Evolutionary conservation across 2,113 vertebrate genomes (phyloP), one percentile per base, ranked within the genome.

Genomic region (Spea bombifrons): DNA sequence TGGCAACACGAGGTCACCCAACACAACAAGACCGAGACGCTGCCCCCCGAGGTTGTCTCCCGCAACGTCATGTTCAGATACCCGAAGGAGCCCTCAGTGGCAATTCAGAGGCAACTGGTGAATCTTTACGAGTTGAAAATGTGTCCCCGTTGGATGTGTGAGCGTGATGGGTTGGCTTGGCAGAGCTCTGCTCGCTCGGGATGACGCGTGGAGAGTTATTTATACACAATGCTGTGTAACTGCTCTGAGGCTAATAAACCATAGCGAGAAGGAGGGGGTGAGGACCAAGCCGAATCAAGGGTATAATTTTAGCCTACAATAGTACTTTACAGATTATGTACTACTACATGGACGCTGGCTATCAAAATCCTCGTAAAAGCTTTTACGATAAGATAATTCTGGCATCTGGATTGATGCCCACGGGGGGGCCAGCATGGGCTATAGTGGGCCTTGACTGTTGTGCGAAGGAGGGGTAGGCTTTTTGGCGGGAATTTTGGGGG

Each of bases 151-250:
- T 45, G 8, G 30, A 16, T 44, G 64, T 66, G 53, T 45, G 67
- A 63, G 57, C 64, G 57, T 44, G 55, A 49, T 47, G 48, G 47
- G 45, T 53, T 30, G 66, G 67, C 67, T 64, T 44, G 7, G 44
- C 16, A 45, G 17, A 66, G 74, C 12, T 64, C 59, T 49, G 73
- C 46, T 13, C 47, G 30, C 30, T 30, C 50, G 46, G 49, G 7
- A 53, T 76, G 75, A 76, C 75, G 65, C 44, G 75, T 5, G 57
- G 30, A 3, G 66, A 63, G 47, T 59, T 78, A 71, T 78, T 71
- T 64, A n/a, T 71, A 71, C 67, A 17, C 67, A 73, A 59, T 73
- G 71, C 69, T 7, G 43, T 43, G 71, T 45, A n/a, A 47, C 55
- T 44, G 75, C 76, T 52, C 30, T n/a, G 10, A 71, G 68, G 68